Evolutionary conservation across 1,140 invertebrate species (phyloP).

Genomic region (Drosophila ohnishii): DNA sequence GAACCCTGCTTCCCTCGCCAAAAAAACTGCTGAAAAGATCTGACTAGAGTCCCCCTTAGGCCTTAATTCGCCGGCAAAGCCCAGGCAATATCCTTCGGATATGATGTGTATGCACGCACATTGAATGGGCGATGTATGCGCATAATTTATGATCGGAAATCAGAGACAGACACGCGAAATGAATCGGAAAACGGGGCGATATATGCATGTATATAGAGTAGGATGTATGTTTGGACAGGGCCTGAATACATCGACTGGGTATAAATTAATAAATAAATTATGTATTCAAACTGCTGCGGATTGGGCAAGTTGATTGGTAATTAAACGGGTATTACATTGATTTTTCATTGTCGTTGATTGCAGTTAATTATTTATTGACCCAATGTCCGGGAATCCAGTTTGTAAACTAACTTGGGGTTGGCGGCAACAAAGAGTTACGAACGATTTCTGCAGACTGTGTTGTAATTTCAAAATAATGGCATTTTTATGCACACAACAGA

Average conservation of each 20-base stretch:
- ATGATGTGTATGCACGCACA: slow-evolving; percentile 13
- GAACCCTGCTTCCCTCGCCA: background rate
- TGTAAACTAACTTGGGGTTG: background rate
- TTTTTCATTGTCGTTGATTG: slow-evolving; percentile 37
- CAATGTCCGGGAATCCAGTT: slow-evolving; percentile 1
- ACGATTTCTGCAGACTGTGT: background rate
- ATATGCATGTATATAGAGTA: slow-evolving; percentile 23
- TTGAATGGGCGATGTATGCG: slow-evolving; percentile 31
- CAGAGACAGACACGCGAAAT: slow-evolving; percentile 44
- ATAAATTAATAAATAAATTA: slow-evolving; percentile 55
- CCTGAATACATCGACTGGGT: slow-evolving; percentile 28
- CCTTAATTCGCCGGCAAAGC: slow-evolving; percentile 16
- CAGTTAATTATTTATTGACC: slow-evolving; percentile 42
- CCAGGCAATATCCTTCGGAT: slow-evolving; percentile 17
- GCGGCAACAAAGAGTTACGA: slow-evolving; percentile 1
- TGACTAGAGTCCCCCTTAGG: slow-evolving; percentile 8
- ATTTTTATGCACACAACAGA: background rate
- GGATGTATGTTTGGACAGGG: slow-evolving; percentile 19
- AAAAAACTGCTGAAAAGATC: background rate
- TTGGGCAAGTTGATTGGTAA: slow-evolving; percentile 40
- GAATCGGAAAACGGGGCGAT: slow-evolving; percentile 41
- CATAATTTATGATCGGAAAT: slow-evolving; percentile 46
- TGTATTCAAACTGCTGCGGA: slow-evolving; percentile 48
- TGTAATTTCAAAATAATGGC: background rate
- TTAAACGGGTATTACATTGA: slow-evolving; percentile 33